Percentiles rank a stretch among this genome's conserved stretches.
Conservation (phyloP, 2,113 vertebrate genomes). For the Corydoras maculifer region DNA sequence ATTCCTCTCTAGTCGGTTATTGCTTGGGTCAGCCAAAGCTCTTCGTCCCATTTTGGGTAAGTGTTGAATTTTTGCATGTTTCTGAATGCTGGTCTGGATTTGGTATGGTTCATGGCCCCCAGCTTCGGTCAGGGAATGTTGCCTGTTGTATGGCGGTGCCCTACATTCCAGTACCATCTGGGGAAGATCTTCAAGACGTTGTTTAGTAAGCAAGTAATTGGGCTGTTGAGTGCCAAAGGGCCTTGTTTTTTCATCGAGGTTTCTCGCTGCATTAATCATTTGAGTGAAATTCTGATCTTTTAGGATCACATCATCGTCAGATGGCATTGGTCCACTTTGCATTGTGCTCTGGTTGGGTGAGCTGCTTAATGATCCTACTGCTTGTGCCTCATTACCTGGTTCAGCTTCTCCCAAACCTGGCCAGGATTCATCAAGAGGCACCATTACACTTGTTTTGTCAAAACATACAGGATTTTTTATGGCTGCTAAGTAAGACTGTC, state of each 20-base stretch:
- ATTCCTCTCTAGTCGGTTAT: constrained; percentile 26
- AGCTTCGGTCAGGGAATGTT: constrained; percentile 15
- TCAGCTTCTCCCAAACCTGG: constrained; percentile 35
- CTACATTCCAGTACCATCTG: too few species aligned
- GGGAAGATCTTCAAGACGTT: too few species aligned
- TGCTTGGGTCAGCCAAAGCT: constrained; percentile 39
- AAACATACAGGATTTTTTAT: constrained; percentile 69
- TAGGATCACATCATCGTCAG: constrained; percentile 38
- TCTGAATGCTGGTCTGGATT: constrained; percentile 8
- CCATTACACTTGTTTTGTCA: constrained; percentile 55
- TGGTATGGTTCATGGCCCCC: constrained; percentile 19
- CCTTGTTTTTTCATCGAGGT: too few species aligned
- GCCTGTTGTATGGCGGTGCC: constrained; percentile 8
- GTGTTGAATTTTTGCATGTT: constrained; percentile 37
- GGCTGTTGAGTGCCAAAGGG: too few species aligned
- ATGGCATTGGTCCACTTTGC: constrained; percentile 39
- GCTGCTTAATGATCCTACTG: constrained; percentile 10
- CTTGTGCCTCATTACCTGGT: constrained; percentile 26
- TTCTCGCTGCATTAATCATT: not conserved
- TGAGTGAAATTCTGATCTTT: constrained; percentile 25
- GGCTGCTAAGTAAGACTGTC: constrained; percentile 70
- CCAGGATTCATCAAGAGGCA: constrained; percentile 61
- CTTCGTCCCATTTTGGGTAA: constrained; percentile 45
- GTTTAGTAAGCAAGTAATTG: too few species aligned
- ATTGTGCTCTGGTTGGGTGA: constrained; percentile 24